A percentile compares a stretch with the other conserved stretches of the same genome.
These are phyloP conservation scores for Achlya flavicornis DNA, from an alignment of 2,888 invertebrate genomes.

Conservation along the genomic window DNA sequence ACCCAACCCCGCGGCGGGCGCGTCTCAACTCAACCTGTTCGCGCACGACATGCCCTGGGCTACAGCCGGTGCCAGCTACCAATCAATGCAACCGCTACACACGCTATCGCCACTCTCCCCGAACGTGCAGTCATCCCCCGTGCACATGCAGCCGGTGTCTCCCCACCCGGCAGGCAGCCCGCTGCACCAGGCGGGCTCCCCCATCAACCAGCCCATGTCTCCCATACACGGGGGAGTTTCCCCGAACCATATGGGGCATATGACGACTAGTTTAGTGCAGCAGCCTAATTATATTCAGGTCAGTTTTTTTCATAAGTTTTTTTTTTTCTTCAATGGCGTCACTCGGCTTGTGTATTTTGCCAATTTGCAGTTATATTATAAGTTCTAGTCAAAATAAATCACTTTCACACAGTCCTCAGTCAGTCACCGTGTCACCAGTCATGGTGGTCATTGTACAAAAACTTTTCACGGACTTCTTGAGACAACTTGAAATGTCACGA, in stretches of 20 bases:
- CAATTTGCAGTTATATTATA: too few relatives aligned
- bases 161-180: constrained; percentile 29
- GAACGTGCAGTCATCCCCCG: constrained; percentile 25
- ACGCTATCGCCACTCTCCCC: constrained; percentile 26
- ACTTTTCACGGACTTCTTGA: too few relatives aligned
- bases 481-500: too few relatives aligned
- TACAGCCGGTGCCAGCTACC: constrained; percentile 23
- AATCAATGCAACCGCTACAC: constrained; percentile 17
- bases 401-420: too few relatives aligned
- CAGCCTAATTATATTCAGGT: constrained; percentile 43
- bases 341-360: too few relatives aligned
- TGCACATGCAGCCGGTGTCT: constrained; percentile 31
- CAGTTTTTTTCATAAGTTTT: too few relatives aligned
- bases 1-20: constrained; percentile 30
- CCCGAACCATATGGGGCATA: constrained; percentile 39
- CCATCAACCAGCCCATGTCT: constrained; percentile 19
- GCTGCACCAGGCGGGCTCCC: constrained; percentile 14
- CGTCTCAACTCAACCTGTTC: constrained; percentile 25
- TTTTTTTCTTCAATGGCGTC: too few relatives aligned
- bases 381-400: too few relatives aligned
- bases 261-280: constrained; percentile 40
- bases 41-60: constrained; percentile 25
- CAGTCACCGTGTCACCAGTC: too few relatives aligned
- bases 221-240: constrained; percentile 18
- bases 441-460: too few relatives aligned